Conservation (phyloP, 2,797 vertebrate species). For the Sebastes trivittatus region DNA sequence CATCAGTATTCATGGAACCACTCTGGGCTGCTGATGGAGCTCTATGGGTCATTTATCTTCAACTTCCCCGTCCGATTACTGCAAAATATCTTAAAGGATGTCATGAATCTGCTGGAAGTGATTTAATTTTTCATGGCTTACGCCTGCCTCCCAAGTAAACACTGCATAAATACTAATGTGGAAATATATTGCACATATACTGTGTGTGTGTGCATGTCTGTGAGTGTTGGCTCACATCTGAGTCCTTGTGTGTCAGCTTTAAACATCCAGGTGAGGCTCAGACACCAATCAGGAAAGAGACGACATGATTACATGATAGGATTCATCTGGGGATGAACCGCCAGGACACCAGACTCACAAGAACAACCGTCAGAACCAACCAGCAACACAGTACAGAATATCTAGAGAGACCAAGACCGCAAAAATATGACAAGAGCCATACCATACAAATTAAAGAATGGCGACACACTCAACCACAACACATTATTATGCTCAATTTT, state of each 20-base stretch:
- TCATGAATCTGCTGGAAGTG: background rate
- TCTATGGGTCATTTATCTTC: background rate
- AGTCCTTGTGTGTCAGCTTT: background rate
- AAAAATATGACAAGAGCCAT: too few species aligned
- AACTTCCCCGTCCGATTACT: background rate
- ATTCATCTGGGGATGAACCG: too few species aligned
- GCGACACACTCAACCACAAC: too few species aligned
- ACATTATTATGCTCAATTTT: too few species aligned
- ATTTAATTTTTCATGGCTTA: conserved; percentile 19
- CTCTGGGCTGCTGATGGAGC: conserved; percentile 2
- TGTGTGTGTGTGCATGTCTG: background rate
- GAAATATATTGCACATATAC: background rate
- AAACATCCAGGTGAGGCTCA: too few species aligned
- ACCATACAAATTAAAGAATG: too few species aligned
- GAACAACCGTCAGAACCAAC: too few species aligned
- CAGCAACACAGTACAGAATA: too few species aligned
- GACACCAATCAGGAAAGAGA: too few species aligned
- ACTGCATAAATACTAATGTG: conserved; percentile 18
- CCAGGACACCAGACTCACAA: too few species aligned
- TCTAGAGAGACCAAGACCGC: too few species aligned
- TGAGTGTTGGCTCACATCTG: background rate
- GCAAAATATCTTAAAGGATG: background rate
- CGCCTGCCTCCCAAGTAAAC: conserved; percentile 7
- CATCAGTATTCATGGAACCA: conserved; percentile 64
- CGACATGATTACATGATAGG: too few species aligned